Evolutionary conservation across 2,797 vertebrate genomes (phyloP), one percentile per base, ranked within the genome.

Genomic region (Lagocephalus sceleratus): DNA sequence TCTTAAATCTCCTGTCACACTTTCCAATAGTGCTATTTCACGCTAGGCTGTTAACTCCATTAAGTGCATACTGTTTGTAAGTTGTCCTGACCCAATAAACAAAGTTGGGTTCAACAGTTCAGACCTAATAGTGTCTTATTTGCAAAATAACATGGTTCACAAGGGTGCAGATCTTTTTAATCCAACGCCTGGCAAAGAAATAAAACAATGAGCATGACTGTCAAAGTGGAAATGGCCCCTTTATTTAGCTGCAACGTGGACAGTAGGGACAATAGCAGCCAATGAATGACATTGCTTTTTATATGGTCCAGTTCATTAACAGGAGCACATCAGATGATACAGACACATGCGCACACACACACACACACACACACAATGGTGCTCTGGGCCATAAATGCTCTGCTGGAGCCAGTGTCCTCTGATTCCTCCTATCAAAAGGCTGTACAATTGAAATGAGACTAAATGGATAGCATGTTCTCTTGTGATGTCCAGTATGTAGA

Each of bases 401-500:
- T 54, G 79, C 20, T 67, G 66, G 68, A 80, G 77, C 68, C 60
- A 39, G 61, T 65, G 56, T 66, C 68, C 71, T 60, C 64, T 78
- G 75, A 72, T 84, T 80, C 63, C 66, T 57, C 54, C 73, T 67
- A 79, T 88, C 81, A 87, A 69, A 79, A 47, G 57, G 78, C 64
- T 73, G 73, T 89, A 80, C 88, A 84, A 87, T 84, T 73, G 73
- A 86, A 85, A 88, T 86, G 59, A 78, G 62, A 55, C 71, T 75
- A 75, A 85, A 81, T 83, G 77, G 67, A 73, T 82, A 79, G 83
- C 71, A 73, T 21, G 44, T 60, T 71, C 41, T 60, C 68, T 76
- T 63, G 83, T 87, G 83, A 84, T 69, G 68, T 19, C 2, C 20
- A 6, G 60, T 57, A 42, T 71, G 64, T 57, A 52, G 68, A 29